Evolutionary conservation across 2,888 invertebrate genomes (phyloP).

Genomic region (Bruchidius siliquastri): DNA sequence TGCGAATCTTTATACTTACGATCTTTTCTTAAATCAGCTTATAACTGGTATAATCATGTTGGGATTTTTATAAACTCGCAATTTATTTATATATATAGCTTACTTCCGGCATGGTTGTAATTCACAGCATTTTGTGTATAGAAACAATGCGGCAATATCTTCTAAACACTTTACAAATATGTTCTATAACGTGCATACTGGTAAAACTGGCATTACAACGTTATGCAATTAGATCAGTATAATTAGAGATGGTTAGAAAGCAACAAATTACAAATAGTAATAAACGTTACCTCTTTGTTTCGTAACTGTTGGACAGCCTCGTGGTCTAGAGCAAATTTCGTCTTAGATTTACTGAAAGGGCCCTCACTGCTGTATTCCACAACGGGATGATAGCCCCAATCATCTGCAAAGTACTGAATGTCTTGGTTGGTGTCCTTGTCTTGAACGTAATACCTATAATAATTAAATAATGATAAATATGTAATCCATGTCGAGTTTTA

Average conservation of each 20-base stretch:
- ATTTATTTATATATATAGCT: no score
- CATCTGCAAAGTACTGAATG: slow-evolving; percentile 59
- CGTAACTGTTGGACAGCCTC: slow-evolving; percentile 52
- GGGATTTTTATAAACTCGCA: no score
- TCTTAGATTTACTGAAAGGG: slow-evolving; percentile 49
- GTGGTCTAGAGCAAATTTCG: slow-evolving; percentile 55
- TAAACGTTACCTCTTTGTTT: slow-evolving; percentile 28
- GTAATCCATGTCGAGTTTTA: not conserved
- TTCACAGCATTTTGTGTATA: no score
- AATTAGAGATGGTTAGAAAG: not conserved
- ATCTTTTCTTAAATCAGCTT: no score
- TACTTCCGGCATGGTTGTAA: no score
- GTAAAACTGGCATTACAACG: not conserved
- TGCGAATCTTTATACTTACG: no score
- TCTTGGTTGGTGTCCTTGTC: slow-evolving; percentile 46
- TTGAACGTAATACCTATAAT: slow-evolving; percentile 41
- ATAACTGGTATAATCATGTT: no score
- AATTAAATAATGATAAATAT: slow-evolving; percentile 1
- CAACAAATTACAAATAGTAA: not conserved
- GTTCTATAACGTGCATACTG: no score
- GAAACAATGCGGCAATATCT: no score
- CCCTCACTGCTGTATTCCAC: slow-evolving; percentile 54
- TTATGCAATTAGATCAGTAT: not conserved
- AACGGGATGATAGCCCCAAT: slow-evolving; percentile 62
- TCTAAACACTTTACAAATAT: no score